Percentiles rank a stretch among this genome's conserved stretches.
phyloP scores from a whole-genome alignment of 2,113 vertebrate species.

The Puntigrus tetrazona region DNA sequence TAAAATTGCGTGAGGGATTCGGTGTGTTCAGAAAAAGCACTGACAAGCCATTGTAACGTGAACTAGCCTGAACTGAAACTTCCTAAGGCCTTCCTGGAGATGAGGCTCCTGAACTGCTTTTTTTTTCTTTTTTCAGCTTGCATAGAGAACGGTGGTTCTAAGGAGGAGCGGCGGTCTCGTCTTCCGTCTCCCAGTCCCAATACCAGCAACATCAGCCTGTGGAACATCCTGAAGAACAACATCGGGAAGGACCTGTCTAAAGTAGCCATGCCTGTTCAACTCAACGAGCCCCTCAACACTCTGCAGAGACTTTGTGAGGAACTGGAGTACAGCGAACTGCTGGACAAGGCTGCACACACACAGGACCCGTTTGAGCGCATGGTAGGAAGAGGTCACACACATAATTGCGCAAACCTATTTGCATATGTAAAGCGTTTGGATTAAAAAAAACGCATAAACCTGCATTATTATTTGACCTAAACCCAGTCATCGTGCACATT shows the following conservation, averaged over 20 bases:
- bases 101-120: slow-evolving; percentile 8
- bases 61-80: not conserved
- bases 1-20: not conserved
- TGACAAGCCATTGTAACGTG: not conserved
- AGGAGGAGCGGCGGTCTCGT: slow-evolving; percentile 76
- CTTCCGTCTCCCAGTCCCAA: slow-evolving; percentile 85
- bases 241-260: slow-evolving; percentile 98
- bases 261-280: slow-evolving; percentile 94
- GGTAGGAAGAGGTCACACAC: slow-evolving; percentile 74
- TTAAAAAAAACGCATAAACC: not conserved
- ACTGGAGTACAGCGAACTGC: slow-evolving; percentile 94
- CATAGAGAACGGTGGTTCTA: slow-evolving; percentile 66
- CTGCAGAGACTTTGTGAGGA: slow-evolving; percentile 96
- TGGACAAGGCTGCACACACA: slow-evolving; percentile 82
- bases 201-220: slow-evolving; percentile 89
- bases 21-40: not conserved
- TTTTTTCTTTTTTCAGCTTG: slow-evolving; percentile 69
- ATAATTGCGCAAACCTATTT: not conserved
- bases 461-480: not conserved
- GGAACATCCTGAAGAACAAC: slow-evolving; percentile 97
- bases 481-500: not conserved
- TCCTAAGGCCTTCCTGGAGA: not conserved
- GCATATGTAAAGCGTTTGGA: not conserved
- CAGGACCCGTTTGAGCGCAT: slow-evolving; percentile 85
- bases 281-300: slow-evolving; percentile 95